phyloP scores from a whole-genome alignment of 2,113 vertebrate species.

The Pituophis catenifer region DNA sequence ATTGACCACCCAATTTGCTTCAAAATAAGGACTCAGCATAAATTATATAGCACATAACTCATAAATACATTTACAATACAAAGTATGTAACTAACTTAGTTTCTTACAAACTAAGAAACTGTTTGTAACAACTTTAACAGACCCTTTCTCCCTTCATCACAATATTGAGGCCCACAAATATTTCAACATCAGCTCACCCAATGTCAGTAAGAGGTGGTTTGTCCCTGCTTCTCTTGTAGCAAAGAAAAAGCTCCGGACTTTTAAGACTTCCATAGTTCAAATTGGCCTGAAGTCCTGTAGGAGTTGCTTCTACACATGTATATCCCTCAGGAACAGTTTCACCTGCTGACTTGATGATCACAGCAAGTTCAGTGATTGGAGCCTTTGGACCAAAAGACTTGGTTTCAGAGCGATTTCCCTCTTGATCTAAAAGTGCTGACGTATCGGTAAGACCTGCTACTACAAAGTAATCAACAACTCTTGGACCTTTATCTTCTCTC shows the following conservation, averaged over 20 bases:
- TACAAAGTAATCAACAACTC: conserved; percentile 97
- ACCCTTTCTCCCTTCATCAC: background rate
- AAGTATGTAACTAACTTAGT: background rate
- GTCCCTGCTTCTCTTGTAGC: conserved; percentile 87
- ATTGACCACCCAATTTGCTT: background rate
- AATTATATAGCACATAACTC: too few relatives aligned
- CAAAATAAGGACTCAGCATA: background rate
- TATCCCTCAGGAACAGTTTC: conserved; percentile 93
- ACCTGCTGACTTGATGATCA: conserved; percentile 91
- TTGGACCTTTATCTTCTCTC: conserved; percentile 95
- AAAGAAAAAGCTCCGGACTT: conserved; percentile 95
- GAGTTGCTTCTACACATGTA: conserved; percentile 91
- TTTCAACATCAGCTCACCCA: conserved; percentile 75
- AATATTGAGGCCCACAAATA: background rate
- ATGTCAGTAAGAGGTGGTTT: conserved; percentile 91
- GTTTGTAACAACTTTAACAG: background rate
- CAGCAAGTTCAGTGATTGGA: conserved; percentile 91
- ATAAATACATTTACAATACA: background rate
- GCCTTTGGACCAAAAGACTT: conserved; percentile 90
- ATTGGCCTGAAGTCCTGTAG: conserved; percentile 90
- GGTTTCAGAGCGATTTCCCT: conserved; percentile 82
- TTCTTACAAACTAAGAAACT: background rate
- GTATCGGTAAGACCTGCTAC: conserved; percentile 94
- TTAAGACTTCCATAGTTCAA: conserved; percentile 97
- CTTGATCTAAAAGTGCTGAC: conserved; percentile 87